These are phyloP conservation scores for Ichneumoninae sp. DNA, from an alignment of 2,888 invertebrate species.

Conservation along the genomic window DNA sequence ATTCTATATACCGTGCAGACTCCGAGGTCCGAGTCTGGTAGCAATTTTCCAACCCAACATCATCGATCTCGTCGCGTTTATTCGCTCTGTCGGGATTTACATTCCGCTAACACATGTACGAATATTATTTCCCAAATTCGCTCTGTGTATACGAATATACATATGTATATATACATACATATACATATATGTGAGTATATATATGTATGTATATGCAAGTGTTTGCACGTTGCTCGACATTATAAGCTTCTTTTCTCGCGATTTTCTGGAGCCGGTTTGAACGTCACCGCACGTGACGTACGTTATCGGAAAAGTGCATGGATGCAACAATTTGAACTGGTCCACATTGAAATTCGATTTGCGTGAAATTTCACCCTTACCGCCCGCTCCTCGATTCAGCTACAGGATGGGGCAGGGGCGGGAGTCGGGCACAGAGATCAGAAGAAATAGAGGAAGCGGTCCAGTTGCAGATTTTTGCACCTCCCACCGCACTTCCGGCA, in stretches of 20 bases:
- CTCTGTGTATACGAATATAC: not conserved
- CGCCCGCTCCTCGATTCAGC: not conserved
- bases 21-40: not conserved
- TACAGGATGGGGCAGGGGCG: not conserved
- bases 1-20: not conserved
- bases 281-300: not conserved
- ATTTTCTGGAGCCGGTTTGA: not conserved
- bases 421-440: not conserved
- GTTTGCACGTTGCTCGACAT: not conserved
- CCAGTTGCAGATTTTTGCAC: not conserved
- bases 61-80: slow-evolving; percentile 18
- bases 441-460: not conserved
- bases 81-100: slow-evolving; percentile 15
- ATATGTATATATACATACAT: not conserved
- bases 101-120: not conserved
- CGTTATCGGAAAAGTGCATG: slow-evolving; percentile 12
- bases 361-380: slow-evolving; percentile 6
- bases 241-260: slow-evolving; percentile 10
- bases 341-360: slow-evolving; percentile 15
- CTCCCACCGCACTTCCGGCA: not conserved
- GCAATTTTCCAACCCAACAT: slow-evolving; percentile 34
- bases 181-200: too few species aligned
- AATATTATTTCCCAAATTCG: not conserved
- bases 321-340: slow-evolving; percentile 10
- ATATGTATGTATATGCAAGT: not conserved